Base-by-base conservation (phyloP, 1,140 invertebrate species). In the Aphaenogaster ashmeadi region DNA sequence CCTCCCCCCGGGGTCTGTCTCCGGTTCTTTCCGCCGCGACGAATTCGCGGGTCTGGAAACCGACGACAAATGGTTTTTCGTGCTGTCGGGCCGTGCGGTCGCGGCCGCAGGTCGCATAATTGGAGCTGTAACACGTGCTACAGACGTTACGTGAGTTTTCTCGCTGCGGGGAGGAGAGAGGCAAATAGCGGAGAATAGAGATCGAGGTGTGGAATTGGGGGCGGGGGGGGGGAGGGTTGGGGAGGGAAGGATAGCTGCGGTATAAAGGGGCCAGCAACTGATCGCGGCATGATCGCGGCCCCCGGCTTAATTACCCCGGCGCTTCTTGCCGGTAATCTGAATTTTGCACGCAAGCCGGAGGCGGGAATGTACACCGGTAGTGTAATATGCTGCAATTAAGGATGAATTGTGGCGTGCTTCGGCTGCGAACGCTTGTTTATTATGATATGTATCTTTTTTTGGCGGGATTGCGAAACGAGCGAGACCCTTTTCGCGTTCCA, bases 1-100 rank as follows among this genome's bases (percentile, higher is more conserved):
- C 27, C 15, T 33, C 74, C 44, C 41, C 47, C 15, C 27, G 5
- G 72, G 36, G 44, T 60, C 58, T 77, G 69, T 77, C 71, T 85
- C 72, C 80, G 72, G 83, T 85, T 78, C 83, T 85, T 85, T 78
- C 79, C 80, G 56, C 54, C 74, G 58, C 74, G 83, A 78, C 74
- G 74, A 78, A 79, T 78, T 78, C 83, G 83, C 72, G 74, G 11
- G 60, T 36, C 52, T 44, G 54, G 41, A 78, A 88, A 74, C 81
- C 80, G 88, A 88, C 79, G 72, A 89, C 80, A 89, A 89, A 88
- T 80, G 87, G 47, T 75, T 74, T 74, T 56, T 88, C 87, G 71
- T 74, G 67, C 67, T 60, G 66, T 54, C n/a, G 66, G 21, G 33
- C 66, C 58, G 56, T 67, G 75, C 62, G 72, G 38, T 85, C 69